Evolutionary conservation across 1,140 invertebrate species (phyloP).

Genomic region (Drosophila parvula): DNA sequence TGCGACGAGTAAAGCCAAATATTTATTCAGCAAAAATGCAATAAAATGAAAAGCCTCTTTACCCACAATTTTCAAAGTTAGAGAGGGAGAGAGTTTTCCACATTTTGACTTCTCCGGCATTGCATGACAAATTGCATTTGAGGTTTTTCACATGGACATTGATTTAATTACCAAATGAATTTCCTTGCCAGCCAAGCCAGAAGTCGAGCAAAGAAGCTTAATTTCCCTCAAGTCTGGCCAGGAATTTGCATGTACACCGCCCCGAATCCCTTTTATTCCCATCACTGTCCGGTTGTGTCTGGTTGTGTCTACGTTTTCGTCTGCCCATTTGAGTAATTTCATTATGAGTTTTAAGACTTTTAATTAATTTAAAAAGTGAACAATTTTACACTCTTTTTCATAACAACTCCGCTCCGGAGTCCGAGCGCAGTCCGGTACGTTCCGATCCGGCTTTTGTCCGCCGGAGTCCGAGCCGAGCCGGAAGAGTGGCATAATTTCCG

Average conservation of each 20-base stretch:
- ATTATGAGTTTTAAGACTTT: constrained; percentile 81
- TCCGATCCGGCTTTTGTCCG: constrained; percentile 24
- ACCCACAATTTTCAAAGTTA: constrained; percentile 9
- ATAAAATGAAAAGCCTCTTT: constrained; percentile 35
- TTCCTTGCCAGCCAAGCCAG: constrained; percentile 30
- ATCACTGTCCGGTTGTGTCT: background rate
- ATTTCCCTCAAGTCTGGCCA: constrained; percentile 40
- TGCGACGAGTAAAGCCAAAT: constrained; percentile 35
- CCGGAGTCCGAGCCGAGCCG: constrained; percentile 35
- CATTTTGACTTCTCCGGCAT: constrained; percentile 38
- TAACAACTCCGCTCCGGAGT: constrained; percentile 29
- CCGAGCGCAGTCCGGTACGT: constrained; percentile 6
- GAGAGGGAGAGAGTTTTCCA: constrained; percentile 11
- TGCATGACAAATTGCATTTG: constrained; percentile 61
- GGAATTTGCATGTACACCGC: constrained; percentile 33
- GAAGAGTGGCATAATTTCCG: constrained; percentile 75
- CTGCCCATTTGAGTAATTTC: constrained; percentile 67
- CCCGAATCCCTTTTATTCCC: constrained; percentile 18
- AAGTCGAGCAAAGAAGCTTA: constrained; percentile 41
- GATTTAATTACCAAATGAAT: constrained; percentile 66
- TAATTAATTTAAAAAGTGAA: constrained; percentile 79
- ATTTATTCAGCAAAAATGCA: constrained; percentile 63
- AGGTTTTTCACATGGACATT: constrained; percentile 58
- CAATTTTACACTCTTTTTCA: constrained; percentile 71
- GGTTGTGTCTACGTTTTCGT: constrained; percentile 16